These are phyloP conservation scores for Seladonia tumulorum DNA, from an alignment of 2,888 invertebrate species.

Conservation along the genomic window DNA sequence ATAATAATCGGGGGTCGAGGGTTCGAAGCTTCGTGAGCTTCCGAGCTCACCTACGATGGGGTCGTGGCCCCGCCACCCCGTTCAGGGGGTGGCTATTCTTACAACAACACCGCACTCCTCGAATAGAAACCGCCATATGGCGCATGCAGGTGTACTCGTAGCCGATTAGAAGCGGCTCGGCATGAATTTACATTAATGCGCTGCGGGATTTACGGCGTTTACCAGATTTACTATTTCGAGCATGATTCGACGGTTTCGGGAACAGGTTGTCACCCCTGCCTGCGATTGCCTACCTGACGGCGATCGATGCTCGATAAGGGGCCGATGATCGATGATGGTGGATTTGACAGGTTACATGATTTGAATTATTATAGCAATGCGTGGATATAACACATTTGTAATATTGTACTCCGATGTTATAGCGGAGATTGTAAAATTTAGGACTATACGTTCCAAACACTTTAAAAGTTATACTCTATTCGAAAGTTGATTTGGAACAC, in stretches of 20 bases:
- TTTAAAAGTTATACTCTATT: background rate
- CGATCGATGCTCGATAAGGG: constrained; percentile 18
- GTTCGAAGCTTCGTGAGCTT: constrained; percentile 67
- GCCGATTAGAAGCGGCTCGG: constrained; percentile 80
- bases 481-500: background rate
- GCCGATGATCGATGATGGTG: background rate
- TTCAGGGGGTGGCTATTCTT: constrained; percentile 54
- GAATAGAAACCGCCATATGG: constrained; percentile 83
- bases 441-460: background rate
- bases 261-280: constrained; percentile 35
- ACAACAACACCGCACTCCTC: constrained; percentile 51
- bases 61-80: constrained; percentile 57
- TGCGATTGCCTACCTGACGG: constrained; percentile 27
- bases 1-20: constrained; percentile 80
- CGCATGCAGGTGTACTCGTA: constrained; percentile 82
- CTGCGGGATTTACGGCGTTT: constrained; percentile 79
- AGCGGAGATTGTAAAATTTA: background rate
- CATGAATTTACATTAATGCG: constrained; percentile 83
- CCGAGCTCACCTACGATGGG: constrained; percentile 76
- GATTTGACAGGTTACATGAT: background rate
- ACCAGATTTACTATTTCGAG: constrained; percentile 81
- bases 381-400: background rate
- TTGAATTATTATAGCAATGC: constrained; percentile 3
- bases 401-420: background rate
- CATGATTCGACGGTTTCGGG: constrained; percentile 74